Evolutionary conservation across 2,888 invertebrate species (phyloP).

Genomic region (Aspidiotus rigidus): DNA sequence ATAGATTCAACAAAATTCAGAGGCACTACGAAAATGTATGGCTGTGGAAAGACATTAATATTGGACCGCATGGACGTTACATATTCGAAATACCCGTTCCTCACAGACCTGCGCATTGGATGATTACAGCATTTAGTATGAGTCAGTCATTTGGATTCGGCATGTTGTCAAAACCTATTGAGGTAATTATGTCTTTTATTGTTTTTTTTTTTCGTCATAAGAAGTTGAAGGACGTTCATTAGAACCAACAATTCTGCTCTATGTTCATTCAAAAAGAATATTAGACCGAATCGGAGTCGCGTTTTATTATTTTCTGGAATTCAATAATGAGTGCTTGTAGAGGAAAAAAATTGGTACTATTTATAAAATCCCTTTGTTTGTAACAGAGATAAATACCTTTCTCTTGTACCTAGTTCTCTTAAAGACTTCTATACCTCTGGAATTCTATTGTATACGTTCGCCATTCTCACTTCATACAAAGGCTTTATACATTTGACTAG

Average conservation of each 20-base stretch:
- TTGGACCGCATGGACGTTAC: constrained; percentile 80
- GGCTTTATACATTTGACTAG: neutral
- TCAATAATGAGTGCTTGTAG: no score
- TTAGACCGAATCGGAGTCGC: no score
- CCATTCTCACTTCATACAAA: no score
- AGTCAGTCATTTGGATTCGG: constrained; percentile 79
- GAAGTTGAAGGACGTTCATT: no score
- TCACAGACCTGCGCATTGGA: constrained; percentile 78
- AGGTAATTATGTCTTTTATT: constrained; percentile 45
- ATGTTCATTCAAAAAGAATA: no score
- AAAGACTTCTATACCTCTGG: no score
- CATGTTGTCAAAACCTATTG: constrained; percentile 68
- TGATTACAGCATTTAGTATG: constrained; percentile 84
- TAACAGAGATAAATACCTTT: no score
- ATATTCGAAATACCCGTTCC: constrained; percentile 83
- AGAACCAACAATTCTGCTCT: no score
- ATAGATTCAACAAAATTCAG: constrained; percentile 77
- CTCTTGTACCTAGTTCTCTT: no score
- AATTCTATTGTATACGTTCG: no score
- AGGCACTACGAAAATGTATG: constrained; percentile 90
- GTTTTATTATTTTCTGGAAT: no score
- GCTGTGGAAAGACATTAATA: constrained; percentile 90
- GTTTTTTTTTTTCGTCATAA: neutral
- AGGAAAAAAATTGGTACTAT: neutral
- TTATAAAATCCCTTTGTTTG: neutral